These are phyloP conservation scores for Cheiracanthium punctorium DNA, from an alignment of 2,888 invertebrate genomes.

Conservation along the genomic window DNA sequence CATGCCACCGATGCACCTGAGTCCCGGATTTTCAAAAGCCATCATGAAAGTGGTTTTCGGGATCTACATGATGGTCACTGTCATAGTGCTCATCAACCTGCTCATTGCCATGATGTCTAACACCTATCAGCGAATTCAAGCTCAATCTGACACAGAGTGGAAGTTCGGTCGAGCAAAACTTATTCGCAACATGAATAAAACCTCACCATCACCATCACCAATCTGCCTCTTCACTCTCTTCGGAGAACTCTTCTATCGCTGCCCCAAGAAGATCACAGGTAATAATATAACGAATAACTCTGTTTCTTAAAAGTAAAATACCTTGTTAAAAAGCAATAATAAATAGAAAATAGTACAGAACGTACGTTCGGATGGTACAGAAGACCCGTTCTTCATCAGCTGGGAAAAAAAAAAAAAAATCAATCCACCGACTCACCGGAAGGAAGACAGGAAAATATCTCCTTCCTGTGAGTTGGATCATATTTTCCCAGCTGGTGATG, in stretches of 20 bases:
- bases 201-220: slow-evolving; percentile 97
- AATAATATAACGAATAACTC: too few relatives aligned
- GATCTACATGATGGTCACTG: slow-evolving; percentile 97
- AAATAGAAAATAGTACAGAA: too few relatives aligned
- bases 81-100: slow-evolving; percentile 98
- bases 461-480: too few relatives aligned
- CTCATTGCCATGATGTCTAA: slow-evolving; percentile 99
- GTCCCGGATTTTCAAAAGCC: slow-evolving; percentile 77
- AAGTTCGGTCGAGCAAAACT: slow-evolving; percentile 99
- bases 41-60: slow-evolving; percentile 86
- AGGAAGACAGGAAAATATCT: too few relatives aligned
- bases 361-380: too few relatives aligned
- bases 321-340: too few relatives aligned
- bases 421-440: too few relatives aligned
- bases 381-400: too few relatives aligned
- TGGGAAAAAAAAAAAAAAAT: too few relatives aligned
- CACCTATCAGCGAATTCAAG: slow-evolving; percentile 99
- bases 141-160: slow-evolving; percentile 99
- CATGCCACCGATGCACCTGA: slow-evolving; percentile 79
- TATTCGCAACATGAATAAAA: slow-evolving; percentile 98
- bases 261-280: slow-evolving; percentile 64
- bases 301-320: too few relatives aligned
- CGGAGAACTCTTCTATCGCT: slow-evolving; percentile 55
- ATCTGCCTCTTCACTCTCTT: slow-evolving; percentile 92
- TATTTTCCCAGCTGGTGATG: too few relatives aligned